Evolutionary conservation across 37 sponge, comb jelly and placozoan genomes (phyloP), one percentile per base, ranked within the genome.

Genomic region (Crambe crambe): DNA sequence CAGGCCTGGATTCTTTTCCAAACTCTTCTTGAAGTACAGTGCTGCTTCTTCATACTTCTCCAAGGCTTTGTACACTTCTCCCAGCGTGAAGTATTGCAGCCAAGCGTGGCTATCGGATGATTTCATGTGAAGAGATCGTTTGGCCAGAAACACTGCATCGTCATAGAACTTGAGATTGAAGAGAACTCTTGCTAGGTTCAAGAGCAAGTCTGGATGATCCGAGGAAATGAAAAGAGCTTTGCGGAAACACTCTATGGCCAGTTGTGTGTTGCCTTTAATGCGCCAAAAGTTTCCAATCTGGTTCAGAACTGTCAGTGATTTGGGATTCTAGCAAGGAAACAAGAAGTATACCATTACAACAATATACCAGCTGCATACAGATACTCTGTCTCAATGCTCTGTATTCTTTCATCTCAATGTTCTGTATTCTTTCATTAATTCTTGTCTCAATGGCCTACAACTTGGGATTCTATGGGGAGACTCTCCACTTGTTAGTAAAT

Each of bases 231-330:
- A 74, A 9, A 94, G 86, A 58, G 91, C 95, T 73, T 80, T 83
- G 29, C 95, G 70, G 58, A 90, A 94, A 56, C 95, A 94, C 67
- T 94, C 95, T 15, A 94, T 88, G n/a, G 95, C 91, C 29, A 60
- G 67, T 25, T 86, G 85, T 22, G 91, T 94, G 86, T 90, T 76
- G 9, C 95, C 95, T 39, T 81, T 87, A 42, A 94, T 87, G 37
- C 95, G 75, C 95, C 95, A 94, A 44, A 80, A 94, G 86, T 94
- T 94, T 8, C 95, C 95, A 70, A 94, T 80, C 42, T 89, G 90
- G 72, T 93, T 93, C 56, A 86, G 73, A 0, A 93, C 86, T 32
- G 70, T 84, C 18, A 83, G 36, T 6, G 86, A 82, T 6, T 82
- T 30, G 3, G 78, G 74, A 34, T 77, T 78, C 89, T 92, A 42